Conservation (phyloP, 2,888 invertebrate species). For the Phyto melanocephala region DNA sequence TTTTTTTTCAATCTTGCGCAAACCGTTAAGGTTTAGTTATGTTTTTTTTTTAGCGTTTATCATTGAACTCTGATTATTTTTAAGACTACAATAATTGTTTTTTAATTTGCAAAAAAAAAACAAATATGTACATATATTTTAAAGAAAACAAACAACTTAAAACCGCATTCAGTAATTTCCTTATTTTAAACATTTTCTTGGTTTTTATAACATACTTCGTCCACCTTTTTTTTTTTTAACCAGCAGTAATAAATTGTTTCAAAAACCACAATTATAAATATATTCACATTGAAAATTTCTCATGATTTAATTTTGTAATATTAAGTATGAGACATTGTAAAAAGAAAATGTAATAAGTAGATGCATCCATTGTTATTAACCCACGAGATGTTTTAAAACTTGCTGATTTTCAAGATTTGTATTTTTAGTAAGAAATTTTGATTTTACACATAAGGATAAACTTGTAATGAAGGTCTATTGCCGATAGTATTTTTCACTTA, state of each 20-base stretch:
- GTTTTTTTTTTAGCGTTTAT: background rate
- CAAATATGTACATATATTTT: too few species aligned
- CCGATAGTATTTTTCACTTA: too few species aligned
- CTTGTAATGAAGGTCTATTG: too few species aligned
- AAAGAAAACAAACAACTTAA: constrained; percentile 2
- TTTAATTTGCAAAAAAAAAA: background rate
- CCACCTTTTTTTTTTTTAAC: background rate
- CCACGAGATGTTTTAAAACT: too few species aligned
- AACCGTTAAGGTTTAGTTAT: background rate
- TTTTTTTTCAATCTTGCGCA: too few species aligned
- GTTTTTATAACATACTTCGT: background rate
- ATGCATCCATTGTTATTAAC: too few species aligned
- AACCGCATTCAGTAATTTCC: constrained; percentile 47
- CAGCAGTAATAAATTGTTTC: constrained; percentile 2
- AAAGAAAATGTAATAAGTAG: too few species aligned
- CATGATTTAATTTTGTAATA: constrained; percentile 4
- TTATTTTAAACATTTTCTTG: constrained; percentile 25
- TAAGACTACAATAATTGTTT: background rate
- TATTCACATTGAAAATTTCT: background rate
- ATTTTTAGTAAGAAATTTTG: too few species aligned
- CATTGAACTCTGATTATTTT: constrained; percentile 17
- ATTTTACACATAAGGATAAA: too few species aligned
- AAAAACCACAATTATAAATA: constrained; percentile 28
- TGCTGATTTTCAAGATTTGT: too few species aligned
- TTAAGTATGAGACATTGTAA: background rate